phyloP scores from a whole-genome alignment of 2,797 vertebrate genomes.

The Apogon talboti region DNA sequence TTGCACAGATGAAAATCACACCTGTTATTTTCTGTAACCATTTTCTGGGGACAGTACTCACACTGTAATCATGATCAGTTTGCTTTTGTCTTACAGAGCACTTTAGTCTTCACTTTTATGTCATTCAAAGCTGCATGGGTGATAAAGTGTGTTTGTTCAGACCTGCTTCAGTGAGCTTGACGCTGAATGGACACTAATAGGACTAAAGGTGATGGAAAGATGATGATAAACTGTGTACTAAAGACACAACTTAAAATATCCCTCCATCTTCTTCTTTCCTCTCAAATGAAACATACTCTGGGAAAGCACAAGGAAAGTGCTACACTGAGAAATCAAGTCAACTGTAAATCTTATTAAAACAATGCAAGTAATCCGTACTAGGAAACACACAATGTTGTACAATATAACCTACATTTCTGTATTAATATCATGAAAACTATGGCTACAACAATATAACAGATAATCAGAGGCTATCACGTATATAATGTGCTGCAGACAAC shows the following conservation, averaged over 20 bases:
- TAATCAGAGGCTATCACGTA: too few relatives aligned
- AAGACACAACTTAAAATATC: not conserved
- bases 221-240: not conserved
- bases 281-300: not conserved
- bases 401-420: too few relatives aligned
- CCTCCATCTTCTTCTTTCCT: not conserved
- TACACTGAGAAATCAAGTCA: not conserved
- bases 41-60: not conserved
- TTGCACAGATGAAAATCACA: conserved; percentile 7
- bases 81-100: not conserved
- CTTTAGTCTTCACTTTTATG: not conserved
- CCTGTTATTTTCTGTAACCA: not conserved
- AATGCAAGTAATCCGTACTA: not conserved
- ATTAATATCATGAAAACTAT: too few relatives aligned
- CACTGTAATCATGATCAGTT: not conserved
- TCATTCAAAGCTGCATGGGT: conserved; percentile 7
- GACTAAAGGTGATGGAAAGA: conserved; percentile 38
- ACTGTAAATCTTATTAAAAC: not conserved
- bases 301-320: not conserved
- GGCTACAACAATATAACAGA: too few relatives aligned
- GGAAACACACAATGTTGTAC: too few relatives aligned
- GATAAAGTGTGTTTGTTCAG: conserved; percentile 43
- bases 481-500: too few relatives aligned
- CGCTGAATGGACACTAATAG: not conserved
- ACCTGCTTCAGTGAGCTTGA: conserved; percentile 12